Percentiles rank a stretch among this genome's conserved stretches.
Evolutionary conservation across 2,113 vertebrate genomes (phyloP).

Genomic region (Sisor rabdophorus): DNA sequence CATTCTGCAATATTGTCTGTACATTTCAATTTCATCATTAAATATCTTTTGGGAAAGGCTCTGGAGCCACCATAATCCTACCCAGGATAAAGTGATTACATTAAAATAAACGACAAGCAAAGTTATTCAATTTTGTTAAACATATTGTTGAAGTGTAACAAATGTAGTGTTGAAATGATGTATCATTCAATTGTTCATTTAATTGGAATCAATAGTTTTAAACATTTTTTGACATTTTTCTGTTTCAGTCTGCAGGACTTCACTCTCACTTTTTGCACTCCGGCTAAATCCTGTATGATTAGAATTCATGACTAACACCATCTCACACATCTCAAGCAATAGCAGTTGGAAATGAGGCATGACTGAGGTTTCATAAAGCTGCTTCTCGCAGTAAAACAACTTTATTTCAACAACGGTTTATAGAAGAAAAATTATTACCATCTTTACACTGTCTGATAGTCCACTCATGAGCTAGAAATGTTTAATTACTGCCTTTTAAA

Average conservation of each 20-base stretch:
- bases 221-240: not conserved
- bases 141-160: no score
- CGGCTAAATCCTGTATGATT: slow-evolving; percentile 25
- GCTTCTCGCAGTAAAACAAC: slow-evolving; percentile 36
- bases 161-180: no score
- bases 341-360: slow-evolving; percentile 20
- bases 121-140: not conserved
- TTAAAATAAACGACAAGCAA: not conserved
- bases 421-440: slow-evolving; percentile 35
- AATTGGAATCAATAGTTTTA: not conserved
- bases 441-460: slow-evolving; percentile 19
- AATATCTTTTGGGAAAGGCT: not conserved
- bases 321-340: slow-evolving; percentile 7
- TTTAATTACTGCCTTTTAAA: slow-evolving; percentile 19
- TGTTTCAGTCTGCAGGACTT: slow-evolving; percentile 6
- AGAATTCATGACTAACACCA: slow-evolving; percentile 24
- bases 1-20: no score
- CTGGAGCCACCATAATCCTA: not conserved
- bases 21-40: not conserved
- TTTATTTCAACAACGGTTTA: slow-evolving; percentile 29
- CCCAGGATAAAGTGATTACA: not conserved
- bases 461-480: slow-evolving; percentile 30
- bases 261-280: slow-evolving; percentile 16
- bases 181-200: no score
- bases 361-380: slow-evolving; percentile 34